A percentile compares a stretch with the other conserved stretches of the same genome.
Evolutionary conservation across 2,113 vertebrate genomes (phyloP).

Genomic region (Campylorhamphus procurvoides): DNA sequence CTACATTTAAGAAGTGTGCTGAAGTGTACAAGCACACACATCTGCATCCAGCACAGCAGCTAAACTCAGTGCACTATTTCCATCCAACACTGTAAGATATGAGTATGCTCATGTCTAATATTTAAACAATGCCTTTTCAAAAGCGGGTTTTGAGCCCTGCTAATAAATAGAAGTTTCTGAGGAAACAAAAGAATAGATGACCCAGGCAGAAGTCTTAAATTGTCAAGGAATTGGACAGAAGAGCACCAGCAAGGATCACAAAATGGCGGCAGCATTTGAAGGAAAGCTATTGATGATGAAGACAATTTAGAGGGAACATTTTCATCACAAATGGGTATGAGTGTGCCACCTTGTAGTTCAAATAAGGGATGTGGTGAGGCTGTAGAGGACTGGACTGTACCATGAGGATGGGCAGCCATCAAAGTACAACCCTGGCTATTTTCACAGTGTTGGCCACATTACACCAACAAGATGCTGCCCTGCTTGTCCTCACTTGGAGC

Average conservation of each 20-base stretch:
- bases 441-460: neutral
- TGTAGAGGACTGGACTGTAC: neutral
- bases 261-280: neutral
- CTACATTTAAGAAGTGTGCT: neutral
- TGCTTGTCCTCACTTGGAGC: neutral
- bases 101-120: neutral
- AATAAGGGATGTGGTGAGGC: neutral
- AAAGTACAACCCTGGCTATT: neutral
- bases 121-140: neutral
- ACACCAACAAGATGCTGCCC: neutral
- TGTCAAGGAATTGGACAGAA: neutral
- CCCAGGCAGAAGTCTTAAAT: neutral
- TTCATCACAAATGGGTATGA: neutral
- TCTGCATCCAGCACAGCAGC: accelerated
- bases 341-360: neutral
- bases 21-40: accelerated
- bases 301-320: neutral
- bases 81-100: neutral
- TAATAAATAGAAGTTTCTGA: neutral
- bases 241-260: neutral
- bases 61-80: neutral
- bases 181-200: neutral
- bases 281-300: neutral
- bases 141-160: neutral
- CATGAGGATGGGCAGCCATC: neutral